Conservation (phyloP, 2,113 vertebrate species). For the Thunnus maccoyii region DNA sequence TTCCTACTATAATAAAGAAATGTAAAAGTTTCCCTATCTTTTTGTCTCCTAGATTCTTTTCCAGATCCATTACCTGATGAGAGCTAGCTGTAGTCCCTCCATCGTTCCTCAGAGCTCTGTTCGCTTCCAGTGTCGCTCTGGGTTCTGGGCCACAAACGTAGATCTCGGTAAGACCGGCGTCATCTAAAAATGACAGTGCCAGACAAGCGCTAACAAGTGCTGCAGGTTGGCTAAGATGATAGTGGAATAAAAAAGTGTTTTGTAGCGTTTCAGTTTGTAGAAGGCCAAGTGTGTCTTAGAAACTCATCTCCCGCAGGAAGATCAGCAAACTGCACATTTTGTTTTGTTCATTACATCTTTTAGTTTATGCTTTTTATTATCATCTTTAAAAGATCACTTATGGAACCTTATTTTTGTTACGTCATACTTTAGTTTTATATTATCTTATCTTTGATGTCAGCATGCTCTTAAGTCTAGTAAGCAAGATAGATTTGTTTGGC, state of each 20-base stretch:
- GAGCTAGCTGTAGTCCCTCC: constrained; percentile 84
- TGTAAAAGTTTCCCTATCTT: not conserved
- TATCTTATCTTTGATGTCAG: not conserved
- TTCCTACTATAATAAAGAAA: not conserved
- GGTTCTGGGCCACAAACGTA: constrained; percentile 86
- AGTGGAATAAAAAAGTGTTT: too few relatives aligned
- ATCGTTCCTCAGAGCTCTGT: constrained; percentile 85
- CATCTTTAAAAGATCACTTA: not conserved
- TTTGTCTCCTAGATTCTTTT: constrained; percentile 79
- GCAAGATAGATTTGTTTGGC: not conserved
- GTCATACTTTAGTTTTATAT: not conserved
- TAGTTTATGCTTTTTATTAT: not conserved
- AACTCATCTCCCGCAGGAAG: too few relatives aligned
- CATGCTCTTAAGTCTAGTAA: not conserved
- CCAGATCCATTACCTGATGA: constrained; percentile 87
- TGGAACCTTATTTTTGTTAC: not conserved
- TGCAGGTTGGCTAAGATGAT: too few relatives aligned
- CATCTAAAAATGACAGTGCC: not conserved
- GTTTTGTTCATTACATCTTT: not conserved
- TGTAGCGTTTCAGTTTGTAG: too few relatives aligned
- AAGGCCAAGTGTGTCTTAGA: too few relatives aligned
- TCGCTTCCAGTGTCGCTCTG: constrained; percentile 86
- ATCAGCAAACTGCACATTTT: too few relatives aligned
- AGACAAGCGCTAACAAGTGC: not conserved
- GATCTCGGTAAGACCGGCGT: constrained; percentile 82